These are phyloP conservation scores for Eupeodes luniger DNA, from an alignment of 2,888 invertebrate species.

Conservation along the genomic window DNA sequence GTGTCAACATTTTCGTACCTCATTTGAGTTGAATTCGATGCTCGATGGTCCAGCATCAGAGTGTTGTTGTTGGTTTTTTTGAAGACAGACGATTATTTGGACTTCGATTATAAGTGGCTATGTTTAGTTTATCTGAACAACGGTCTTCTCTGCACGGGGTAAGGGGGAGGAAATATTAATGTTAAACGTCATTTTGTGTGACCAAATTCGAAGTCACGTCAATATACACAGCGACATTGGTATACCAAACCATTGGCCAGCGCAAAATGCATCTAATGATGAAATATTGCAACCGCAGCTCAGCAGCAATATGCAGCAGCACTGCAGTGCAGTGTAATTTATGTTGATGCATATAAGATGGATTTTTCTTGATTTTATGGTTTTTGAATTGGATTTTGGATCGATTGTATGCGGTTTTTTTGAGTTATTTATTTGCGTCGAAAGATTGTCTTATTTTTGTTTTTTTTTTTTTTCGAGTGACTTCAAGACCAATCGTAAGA, in stretches of 20 bases:
- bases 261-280: slow-evolving; percentile 66
- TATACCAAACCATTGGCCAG: neutral
- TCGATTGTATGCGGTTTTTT: slow-evolving; percentile 69
- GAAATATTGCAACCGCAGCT: slow-evolving; percentile 73
- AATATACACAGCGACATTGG: neutral
- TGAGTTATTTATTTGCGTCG: slow-evolving; percentile 70
- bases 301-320: slow-evolving; percentile 18
- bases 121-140: too few relatives aligned
- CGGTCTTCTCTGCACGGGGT: neutral
- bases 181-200: slow-evolving; percentile 64
- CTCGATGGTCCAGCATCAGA: slow-evolving; percentile 3
- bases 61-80: neutral
- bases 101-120: slow-evolving; percentile 7
- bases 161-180: slow-evolving; percentile 3
- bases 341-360: slow-evolving; percentile 65
- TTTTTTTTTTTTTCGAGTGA: neutral
- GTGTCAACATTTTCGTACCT: slow-evolving; percentile 72
- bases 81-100: neutral
- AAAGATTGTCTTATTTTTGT: slow-evolving; percentile 21
- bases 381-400: slow-evolving; percentile 73
- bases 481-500: slow-evolving; percentile 26
- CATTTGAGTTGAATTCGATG: slow-evolving; percentile 23
- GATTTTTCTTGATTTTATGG: slow-evolving; percentile 70
- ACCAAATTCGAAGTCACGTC: slow-evolving; percentile 57
- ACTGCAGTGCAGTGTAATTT: slow-evolving; percentile 50